Evolutionary conservation across 2,888 invertebrate genomes (phyloP).

Genomic region (Panopea generosa): DNA sequence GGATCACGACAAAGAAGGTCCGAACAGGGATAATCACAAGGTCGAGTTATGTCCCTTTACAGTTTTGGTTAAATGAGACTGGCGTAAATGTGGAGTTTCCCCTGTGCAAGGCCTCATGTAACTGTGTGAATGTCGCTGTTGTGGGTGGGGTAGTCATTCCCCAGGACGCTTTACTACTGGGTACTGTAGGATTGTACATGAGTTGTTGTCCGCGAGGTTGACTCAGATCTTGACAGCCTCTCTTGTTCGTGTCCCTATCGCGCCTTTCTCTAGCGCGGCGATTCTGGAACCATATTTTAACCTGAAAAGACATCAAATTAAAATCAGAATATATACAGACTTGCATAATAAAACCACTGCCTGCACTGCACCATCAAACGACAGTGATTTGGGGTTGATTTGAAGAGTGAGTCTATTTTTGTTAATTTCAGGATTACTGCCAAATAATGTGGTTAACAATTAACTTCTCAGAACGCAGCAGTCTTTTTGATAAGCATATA

Average conservation of each 20-base stretch:
- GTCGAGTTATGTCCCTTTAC: no score
- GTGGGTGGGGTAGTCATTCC: not conserved
- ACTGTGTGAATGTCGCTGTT: not conserved
- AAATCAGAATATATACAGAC: no score
- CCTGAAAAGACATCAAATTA: conserved; percentile 72
- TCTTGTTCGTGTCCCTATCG: conserved; percentile 75
- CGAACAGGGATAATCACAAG: no score
- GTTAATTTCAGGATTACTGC: no score
- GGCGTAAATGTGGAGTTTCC: conserved; percentile 2
- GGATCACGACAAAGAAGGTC: no score
- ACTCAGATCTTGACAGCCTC: not conserved
- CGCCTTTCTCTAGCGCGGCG: conserved; percentile 83
- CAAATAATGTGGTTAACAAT: no score
- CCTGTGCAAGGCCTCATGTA: not conserved
- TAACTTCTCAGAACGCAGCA: no score
- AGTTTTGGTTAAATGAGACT: not conserved
- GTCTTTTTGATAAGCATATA: no score
- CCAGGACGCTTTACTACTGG: conserved; percentile 1
- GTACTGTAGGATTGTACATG: not conserved
- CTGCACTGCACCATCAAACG: no score
- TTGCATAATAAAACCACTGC: no score
- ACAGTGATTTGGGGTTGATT: no score
- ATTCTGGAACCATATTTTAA: conserved; percentile 85
- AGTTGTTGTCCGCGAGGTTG: not conserved
- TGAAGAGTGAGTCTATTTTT: no score